Conservation (phyloP, 2,888 invertebrate species). For the Diplazon laetatorius region DNA sequence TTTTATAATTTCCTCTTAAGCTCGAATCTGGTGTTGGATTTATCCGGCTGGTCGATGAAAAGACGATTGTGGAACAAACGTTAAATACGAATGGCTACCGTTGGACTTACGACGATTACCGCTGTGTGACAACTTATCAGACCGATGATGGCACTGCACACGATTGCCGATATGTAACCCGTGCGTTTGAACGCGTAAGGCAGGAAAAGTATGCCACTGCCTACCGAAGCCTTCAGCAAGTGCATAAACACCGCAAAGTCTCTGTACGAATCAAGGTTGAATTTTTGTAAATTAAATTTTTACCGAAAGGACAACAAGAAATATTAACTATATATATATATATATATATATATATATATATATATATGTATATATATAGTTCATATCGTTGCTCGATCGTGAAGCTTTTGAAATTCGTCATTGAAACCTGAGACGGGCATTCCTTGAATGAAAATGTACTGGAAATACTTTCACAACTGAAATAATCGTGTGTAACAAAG, state of each 20-base stretch:
- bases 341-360: too few species aligned
- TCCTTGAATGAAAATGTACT: too few species aligned
- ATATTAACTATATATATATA: too few species aligned
- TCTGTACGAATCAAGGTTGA: conserved; percentile 82
- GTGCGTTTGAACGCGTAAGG: conserved; percentile 93
- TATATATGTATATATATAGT: conserved; percentile 14
- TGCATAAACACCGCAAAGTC: conserved; percentile 93
- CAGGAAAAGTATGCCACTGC: conserved; percentile 95
- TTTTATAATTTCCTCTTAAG: too few species aligned
- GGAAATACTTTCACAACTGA: too few species aligned
- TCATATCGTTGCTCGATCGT: conserved; percentile 31
- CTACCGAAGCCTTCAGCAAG: conserved; percentile 95
- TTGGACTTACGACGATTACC: conserved; percentile 90
- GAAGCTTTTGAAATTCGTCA: conserved; percentile 12
- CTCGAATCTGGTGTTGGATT: too few species aligned
- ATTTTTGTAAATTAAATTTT: background rate
- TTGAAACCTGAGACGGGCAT: conserved; percentile 7
- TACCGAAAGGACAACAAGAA: conserved; percentile 21
- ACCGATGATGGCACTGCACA: conserved; percentile 91
- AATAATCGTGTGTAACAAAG: too few species aligned
- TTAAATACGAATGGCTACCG: background rate
- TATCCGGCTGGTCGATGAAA: background rate
- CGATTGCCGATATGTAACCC: conserved; percentile 89
- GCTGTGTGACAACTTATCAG: conserved; percentile 95
- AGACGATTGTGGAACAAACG: background rate